These are phyloP conservation scores for Embiotoca jacksoni DNA, from an alignment of 2,113 vertebrate species.

Conservation along the genomic window DNA sequence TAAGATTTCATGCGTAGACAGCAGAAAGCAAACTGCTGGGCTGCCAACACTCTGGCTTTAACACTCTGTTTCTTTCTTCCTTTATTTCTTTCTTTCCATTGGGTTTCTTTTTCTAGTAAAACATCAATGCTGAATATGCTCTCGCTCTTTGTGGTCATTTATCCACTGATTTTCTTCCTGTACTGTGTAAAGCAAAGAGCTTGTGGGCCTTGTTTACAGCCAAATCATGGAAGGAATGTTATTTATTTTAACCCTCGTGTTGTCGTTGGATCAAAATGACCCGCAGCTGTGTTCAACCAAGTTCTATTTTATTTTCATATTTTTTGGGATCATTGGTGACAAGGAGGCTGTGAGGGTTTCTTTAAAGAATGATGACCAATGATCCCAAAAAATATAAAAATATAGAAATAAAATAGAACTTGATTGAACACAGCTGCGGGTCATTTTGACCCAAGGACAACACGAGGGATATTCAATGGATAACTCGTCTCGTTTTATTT, in stretches of 20 bases:
- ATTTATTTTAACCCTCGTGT: background rate
- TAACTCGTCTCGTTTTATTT: background rate
- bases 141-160: slow-evolving; percentile 69
- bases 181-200: background rate
- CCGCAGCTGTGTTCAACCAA: too few species aligned
- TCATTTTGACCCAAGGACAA: too few species aligned
- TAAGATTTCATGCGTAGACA: slow-evolving; percentile 35
- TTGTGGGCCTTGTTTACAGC: background rate
- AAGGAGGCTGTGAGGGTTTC: too few species aligned
- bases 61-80: slow-evolving; percentile 58
- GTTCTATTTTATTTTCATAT: too few species aligned
- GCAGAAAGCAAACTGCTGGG: slow-evolving; percentile 45
- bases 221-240: background rate
- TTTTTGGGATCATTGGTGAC: too few species aligned
- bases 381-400: too few species aligned
- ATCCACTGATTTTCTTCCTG: background rate
- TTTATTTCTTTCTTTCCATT: slow-evolving; percentile 71
- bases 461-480: too few species aligned
- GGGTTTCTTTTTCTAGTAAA: slow-evolving; percentile 82
- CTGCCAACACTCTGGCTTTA: slow-evolving; percentile 62
- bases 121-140: slow-evolving; percentile 70
- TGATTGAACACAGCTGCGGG: too few species aligned
- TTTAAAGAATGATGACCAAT: too few species aligned
- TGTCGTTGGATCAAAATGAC: too few species aligned
- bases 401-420: too few species aligned